Percentiles rank a stretch among this genome's conserved stretches.
Conservation (phyloP, 2,113 vertebrate species). For the Macheiramphus alcinus region DNA sequence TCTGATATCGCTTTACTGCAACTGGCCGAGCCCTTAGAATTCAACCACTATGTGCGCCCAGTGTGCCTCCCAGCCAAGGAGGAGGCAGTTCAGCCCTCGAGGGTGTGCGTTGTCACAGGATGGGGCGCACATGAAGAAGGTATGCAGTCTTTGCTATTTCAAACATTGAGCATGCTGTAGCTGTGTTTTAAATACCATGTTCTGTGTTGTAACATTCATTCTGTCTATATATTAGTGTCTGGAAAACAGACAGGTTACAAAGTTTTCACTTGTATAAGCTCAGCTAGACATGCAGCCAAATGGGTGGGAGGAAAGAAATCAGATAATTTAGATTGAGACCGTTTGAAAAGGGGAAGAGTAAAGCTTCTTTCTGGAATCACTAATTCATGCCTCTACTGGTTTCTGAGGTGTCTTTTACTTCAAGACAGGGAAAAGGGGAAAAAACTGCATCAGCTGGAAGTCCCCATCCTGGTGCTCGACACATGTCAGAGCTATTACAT, state of each 20-base stretch:
- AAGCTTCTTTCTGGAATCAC: neutral
- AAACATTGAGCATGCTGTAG: neutral
- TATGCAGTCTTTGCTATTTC: neutral
- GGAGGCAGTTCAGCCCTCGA: neutral
- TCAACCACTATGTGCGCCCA: neutral
- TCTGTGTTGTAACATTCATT: neutral
- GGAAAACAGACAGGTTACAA: accelerated
- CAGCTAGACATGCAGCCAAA: neutral
- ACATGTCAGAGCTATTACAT: neutral
- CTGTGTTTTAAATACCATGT: neutral
- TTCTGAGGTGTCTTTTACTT: neutral
- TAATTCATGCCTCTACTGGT: neutral
- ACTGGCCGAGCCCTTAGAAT: neutral
- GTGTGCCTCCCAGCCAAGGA: constrained; percentile 36
- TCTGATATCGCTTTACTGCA: constrained; percentile 44
- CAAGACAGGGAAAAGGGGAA: constrained; percentile 32
- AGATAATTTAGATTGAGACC: neutral
- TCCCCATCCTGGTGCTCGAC: constrained; percentile 26
- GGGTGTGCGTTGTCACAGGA: constrained; percentile 19
- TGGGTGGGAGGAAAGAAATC: neutral
- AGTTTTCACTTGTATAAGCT: neutral
- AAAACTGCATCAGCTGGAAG: constrained; percentile 56
- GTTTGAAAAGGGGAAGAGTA: neutral
- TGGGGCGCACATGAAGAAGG: constrained; percentile 27
- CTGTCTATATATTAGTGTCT: neutral